Conservation (phyloP, 2,888 invertebrate genomes). For the Thyatira batis region DNA sequence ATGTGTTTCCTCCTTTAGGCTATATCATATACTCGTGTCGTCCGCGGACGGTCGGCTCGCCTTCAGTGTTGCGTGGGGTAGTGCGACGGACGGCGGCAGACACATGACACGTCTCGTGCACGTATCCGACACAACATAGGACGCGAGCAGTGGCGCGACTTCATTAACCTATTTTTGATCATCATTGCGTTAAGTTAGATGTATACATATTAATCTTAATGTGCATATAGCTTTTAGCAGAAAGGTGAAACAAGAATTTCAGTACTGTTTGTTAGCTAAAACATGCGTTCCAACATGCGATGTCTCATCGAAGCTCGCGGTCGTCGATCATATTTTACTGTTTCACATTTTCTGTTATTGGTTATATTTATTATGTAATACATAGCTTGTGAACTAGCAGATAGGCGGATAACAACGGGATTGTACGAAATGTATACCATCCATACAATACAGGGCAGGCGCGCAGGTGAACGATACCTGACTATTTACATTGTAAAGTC, state of each 20-base stretch:
- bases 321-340: too few species aligned
- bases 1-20: too few species aligned
- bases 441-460: not conserved
- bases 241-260: too few species aligned
- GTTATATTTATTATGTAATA: not conserved
- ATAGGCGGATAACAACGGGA: not conserved
- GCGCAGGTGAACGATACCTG: not conserved
- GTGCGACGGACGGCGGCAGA: too few species aligned
- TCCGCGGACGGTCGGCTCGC: not conserved
- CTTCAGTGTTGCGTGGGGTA: not conserved
- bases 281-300: too few species aligned
- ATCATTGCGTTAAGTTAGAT: slow-evolving; percentile 2
- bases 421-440: not conserved
- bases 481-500: not conserved
- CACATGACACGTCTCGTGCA: too few species aligned
- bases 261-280: too few species aligned
- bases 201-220: not conserved
- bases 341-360: too few species aligned
- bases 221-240: not conserved
- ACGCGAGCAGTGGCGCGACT: not conserved
- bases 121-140: not conserved
- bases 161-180: not conserved
- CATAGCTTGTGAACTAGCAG: not conserved
- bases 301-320: too few species aligned
- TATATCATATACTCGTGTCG: not conserved